phyloP scores from a whole-genome alignment of 2,113 vertebrate genomes.

The Raja brachyura region DNA sequence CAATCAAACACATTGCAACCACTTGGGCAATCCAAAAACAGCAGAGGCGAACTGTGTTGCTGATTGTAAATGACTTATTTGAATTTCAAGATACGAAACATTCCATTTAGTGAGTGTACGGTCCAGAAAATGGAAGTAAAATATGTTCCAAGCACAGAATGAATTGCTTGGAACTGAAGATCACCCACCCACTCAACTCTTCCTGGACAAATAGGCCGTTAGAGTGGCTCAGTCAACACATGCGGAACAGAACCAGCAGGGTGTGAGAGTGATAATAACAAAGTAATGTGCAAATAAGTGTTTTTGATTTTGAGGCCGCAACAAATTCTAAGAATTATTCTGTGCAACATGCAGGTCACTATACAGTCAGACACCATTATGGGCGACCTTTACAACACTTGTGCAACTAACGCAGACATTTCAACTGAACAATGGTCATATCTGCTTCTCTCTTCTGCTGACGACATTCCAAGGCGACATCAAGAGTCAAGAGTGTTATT shows the following conservation, averaged over 20 bases:
- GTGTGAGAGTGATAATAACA: no score
- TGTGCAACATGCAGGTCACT: no score
- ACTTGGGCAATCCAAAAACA: not conserved
- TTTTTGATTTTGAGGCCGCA: no score
- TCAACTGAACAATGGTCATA: no score
- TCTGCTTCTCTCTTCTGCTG: not conserved
- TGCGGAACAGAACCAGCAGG: not conserved
- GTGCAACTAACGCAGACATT: no score
- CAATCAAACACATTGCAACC: slow-evolving; percentile 9
- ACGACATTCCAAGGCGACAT: not conserved
- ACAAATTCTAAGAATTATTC: no score
- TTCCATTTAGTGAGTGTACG: not conserved
- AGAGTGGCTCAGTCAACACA: not conserved
- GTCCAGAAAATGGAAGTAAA: not conserved
- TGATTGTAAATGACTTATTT: not conserved
- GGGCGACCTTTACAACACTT: no score
- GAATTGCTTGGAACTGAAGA: not conserved
- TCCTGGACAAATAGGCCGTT: not conserved
- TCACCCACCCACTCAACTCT: not conserved
- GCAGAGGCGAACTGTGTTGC: not conserved
- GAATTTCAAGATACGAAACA: not conserved
- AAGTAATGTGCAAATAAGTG: no score
- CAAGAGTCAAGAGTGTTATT: no score
- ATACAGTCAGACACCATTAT: no score
- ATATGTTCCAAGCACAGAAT: not conserved